Percentiles rank a stretch among this genome's conserved stretches.
phyloP scores from a whole-genome alignment of 2,888 invertebrate species.

The Trachelus stipa region DNA sequence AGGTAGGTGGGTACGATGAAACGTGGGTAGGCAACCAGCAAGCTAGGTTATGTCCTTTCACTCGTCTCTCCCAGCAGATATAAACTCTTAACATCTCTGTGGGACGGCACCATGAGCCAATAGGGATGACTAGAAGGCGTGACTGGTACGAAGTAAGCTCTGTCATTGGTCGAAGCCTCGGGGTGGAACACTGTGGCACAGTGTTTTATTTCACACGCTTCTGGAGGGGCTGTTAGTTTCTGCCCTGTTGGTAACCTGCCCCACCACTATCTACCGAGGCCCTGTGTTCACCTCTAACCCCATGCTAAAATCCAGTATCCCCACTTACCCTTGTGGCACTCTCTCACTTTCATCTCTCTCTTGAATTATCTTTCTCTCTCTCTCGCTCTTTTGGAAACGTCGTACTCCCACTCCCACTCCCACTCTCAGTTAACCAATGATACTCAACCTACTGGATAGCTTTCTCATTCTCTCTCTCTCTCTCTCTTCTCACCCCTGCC shows the following conservation, averaged over 20 bases:
- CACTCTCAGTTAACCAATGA: slow-evolving; percentile 16
- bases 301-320: background rate
- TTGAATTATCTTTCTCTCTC: background rate
- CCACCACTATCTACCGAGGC: slow-evolving; percentile 31
- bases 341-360: slow-evolving; percentile 5
- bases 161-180: slow-evolving; percentile 50
- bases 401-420: slow-evolving; percentile 21
- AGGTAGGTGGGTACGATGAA: slow-evolving; percentile 47
- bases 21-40: slow-evolving; percentile 27
- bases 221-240: slow-evolving; percentile 53
- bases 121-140: slow-evolving; percentile 43
- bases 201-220: slow-evolving; percentile 58
- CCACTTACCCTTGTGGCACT: background rate
- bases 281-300: background rate
- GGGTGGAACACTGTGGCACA: slow-evolving; percentile 64
- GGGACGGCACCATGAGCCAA: slow-evolving; percentile 40
- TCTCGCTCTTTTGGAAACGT: slow-evolving; percentile 14
- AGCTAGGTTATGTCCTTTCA: slow-evolving; percentile 52
- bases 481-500: slow-evolving; percentile 10
- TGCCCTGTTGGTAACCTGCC: slow-evolving; percentile 38
- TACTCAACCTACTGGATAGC: too few relatives aligned
- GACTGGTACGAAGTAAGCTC: slow-evolving; percentile 31
- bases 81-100: slow-evolving; percentile 59
- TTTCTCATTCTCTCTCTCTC: slow-evolving; percentile 12
- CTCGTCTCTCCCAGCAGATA: slow-evolving; percentile 45